Conservation (phyloP, 2,113 vertebrate genomes). For the Thymallus thymallus region DNA sequence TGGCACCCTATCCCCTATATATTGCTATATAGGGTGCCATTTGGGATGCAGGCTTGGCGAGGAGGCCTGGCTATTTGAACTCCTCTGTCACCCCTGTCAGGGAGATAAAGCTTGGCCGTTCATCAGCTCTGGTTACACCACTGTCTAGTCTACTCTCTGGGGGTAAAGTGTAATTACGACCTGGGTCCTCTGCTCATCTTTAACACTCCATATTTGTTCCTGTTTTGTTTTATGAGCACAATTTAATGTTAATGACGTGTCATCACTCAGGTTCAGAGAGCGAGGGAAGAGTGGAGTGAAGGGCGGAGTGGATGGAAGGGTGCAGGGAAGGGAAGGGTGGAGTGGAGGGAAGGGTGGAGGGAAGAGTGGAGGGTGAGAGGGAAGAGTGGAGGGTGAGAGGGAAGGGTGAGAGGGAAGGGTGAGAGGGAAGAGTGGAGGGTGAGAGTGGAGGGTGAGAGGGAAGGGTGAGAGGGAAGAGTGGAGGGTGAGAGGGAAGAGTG, state of each 20-base stretch:
- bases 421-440: not conserved
- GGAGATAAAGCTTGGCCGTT: not conserved
- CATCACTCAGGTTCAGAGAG: not conserved
- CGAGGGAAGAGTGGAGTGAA: too few species aligned
- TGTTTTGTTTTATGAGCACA: not conserved
- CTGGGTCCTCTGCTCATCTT: not conserved
- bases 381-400: not conserved
- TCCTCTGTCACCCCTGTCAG: conserved; percentile 1
- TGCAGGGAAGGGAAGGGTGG: fast-evolving
- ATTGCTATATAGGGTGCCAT: too few species aligned
- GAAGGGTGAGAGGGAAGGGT: not conserved
- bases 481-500: not conserved
- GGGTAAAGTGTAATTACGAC: not conserved
- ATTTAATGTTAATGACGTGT: conserved; percentile 1
- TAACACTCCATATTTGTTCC: not conserved
- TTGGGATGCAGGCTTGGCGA: too few species aligned
- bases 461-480: not conserved
- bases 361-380: too few species aligned
- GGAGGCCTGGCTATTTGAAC: not conserved
- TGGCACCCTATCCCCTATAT: too few species aligned
- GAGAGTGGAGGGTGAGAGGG: not conserved
- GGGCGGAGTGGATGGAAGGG: too few species aligned
- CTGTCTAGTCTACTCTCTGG: not conserved
- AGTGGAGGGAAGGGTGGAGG: too few species aligned
- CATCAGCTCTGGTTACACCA: not conserved